Evolutionary conservation across 2,888 invertebrate species (phyloP).

Genomic region (Leptopilina syphax): DNA sequence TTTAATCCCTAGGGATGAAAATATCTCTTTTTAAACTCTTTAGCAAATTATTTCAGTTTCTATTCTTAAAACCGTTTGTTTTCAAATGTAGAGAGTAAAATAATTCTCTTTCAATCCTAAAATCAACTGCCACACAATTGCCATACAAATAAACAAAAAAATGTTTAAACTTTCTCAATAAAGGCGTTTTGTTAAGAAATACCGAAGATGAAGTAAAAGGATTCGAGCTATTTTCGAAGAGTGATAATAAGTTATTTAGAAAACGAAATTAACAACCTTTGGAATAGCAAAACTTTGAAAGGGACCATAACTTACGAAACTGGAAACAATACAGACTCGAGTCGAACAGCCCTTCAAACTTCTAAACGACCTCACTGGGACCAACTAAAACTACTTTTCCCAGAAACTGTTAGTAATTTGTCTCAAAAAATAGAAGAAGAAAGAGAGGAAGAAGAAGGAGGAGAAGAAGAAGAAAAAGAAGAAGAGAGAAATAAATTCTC

Average conservation of each 20-base stretch:
- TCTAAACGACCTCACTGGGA: slow-evolving; percentile 7
- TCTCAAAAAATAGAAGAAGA: background rate
- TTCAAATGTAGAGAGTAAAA: no score
- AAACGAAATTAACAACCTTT: slow-evolving; percentile 24
- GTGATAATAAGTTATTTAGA: slow-evolving; percentile 28
- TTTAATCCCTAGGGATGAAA: no score
- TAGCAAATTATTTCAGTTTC: no score
- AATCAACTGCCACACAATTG: no score
- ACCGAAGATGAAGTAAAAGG: slow-evolving; percentile 8
- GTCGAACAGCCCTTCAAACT: slow-evolving; percentile 27
- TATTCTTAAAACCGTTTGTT: no score
- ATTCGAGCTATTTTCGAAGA: background rate
- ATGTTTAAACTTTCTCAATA: background rate
- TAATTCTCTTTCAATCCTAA: no score
- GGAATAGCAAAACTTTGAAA: slow-evolving; percentile 22
- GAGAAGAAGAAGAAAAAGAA: background rate
- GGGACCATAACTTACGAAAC: slow-evolving; percentile 11
- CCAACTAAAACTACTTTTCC: slow-evolving; percentile 12
- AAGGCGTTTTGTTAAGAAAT: background rate
- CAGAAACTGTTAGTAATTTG: background rate
- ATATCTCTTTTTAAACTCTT: no score
- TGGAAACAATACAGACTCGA: slow-evolving; percentile 20
- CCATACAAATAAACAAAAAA: no score
- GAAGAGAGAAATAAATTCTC: background rate
- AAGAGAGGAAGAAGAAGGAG: background rate